Conservation (phyloP, 2,888 invertebrate genomes). For the Limnephilus auricula region DNA sequence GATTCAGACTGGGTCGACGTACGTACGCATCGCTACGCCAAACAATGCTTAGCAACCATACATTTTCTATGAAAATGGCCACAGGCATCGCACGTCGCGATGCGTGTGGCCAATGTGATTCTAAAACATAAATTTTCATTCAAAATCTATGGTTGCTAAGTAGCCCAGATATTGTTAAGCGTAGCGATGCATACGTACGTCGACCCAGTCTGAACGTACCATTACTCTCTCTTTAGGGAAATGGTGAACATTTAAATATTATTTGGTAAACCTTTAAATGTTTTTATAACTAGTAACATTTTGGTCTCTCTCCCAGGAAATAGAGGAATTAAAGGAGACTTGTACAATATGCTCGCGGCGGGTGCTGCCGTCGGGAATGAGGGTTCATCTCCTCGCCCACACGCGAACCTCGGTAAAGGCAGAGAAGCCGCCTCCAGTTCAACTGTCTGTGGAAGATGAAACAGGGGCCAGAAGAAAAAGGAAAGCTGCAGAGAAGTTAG, state of each 20-base stretch:
- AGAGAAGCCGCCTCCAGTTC: constrained; percentile 62
- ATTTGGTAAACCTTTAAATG: neutral
- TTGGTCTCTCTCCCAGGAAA: constrained; percentile 71
- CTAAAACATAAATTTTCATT: no score
- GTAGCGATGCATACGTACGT: no score
- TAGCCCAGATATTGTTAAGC: no score
- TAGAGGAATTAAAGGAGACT: constrained; percentile 73
- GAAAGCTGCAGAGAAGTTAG: constrained; percentile 74
- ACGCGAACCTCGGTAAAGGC: constrained; percentile 68
- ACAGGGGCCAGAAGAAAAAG: constrained; percentile 68
- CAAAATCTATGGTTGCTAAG: no score
- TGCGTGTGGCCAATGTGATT: no score
- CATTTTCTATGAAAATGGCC: no score
- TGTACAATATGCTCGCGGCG: constrained; percentile 78
- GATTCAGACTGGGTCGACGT: no score
- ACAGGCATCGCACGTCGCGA: no score
- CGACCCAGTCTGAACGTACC: no score
- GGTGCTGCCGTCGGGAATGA: constrained; percentile 78
- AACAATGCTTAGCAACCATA: no score
- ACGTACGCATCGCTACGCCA: no score
- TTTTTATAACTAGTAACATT: neutral
- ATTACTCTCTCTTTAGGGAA: constrained; percentile 61
- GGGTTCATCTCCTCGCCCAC: constrained; percentile 78
- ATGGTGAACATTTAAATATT: neutral
- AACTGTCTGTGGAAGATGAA: constrained; percentile 53